Percentiles rank a stretch among this genome's conserved stretches.
These are phyloP conservation scores for Pristionchus maxplancki DNA, from an alignment of 2,888 invertebrate genomes.

Conservation along the genomic window DNA sequence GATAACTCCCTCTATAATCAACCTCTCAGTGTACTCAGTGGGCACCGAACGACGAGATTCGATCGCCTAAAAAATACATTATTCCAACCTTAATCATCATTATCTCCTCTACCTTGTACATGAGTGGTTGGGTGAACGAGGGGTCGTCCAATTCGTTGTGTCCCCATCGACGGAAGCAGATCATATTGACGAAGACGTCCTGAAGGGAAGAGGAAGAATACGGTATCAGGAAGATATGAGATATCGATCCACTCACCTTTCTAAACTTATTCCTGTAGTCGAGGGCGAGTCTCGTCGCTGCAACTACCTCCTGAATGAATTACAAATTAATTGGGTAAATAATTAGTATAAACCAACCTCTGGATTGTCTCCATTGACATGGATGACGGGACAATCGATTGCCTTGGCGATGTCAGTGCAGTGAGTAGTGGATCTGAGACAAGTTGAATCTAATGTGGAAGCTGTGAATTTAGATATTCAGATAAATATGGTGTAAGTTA, in stretches of 20 bases:
- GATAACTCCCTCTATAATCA: conserved; percentile 80
- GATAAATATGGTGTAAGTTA: no score
- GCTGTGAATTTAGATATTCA: no score
- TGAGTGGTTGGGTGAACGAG: conserved; percentile 92
- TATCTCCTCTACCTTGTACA: conserved; percentile 83
- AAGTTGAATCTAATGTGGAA: no score
- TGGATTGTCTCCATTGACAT: conserved; percentile 94
- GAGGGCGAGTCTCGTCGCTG: conserved; percentile 89
- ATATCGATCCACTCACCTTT: no score
- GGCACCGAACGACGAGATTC: conserved; percentile 71
- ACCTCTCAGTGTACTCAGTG: conserved; percentile 63
- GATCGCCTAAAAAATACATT: conserved; percentile 73
- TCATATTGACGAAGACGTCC: conserved; percentile 74
- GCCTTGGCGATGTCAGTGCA: conserved; percentile 93
- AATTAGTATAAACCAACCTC: conserved; percentile 83
- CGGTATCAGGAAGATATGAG: no score
- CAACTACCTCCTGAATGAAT: conserved; percentile 84
- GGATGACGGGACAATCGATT: conserved; percentile 91
- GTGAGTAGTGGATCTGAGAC: conserved; percentile 82
- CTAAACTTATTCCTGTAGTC: conserved; percentile 89
- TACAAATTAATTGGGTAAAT: background rate
- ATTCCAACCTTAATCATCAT: background rate
- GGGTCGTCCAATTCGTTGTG: conserved; percentile 99
- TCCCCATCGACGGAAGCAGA: conserved; percentile 90
- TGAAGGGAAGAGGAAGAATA: conserved; percentile 18